Evolutionary conservation across 2,113 vertebrate genomes (phyloP), one percentile per base, ranked within the genome.

Genomic region (Empidonax traillii): DNA sequence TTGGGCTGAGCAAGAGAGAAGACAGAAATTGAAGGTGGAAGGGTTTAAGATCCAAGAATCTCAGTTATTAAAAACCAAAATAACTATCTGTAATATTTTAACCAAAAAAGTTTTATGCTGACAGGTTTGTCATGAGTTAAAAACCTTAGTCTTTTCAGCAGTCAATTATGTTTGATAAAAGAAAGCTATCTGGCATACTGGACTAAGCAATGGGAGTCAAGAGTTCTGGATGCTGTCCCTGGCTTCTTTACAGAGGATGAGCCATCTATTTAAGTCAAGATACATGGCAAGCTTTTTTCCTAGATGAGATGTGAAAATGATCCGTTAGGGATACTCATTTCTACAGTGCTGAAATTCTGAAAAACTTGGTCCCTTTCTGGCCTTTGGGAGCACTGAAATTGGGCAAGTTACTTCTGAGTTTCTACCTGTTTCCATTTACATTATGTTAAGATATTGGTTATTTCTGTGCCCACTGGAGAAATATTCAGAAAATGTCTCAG

Each of bases 91-190:
- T n/a, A 78, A 37, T 78, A 75, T 91, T 97, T 86, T 95, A 97
- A 97, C 89, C 10, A 95, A 92, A 93, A 93, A 96, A 85, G 76
- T 63, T 68, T 85, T 94, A 89, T 93, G 89, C 93, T 95, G 96
- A 91, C 21, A 94, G 83, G 73, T 88, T 80, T 96, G 73, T 80
- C 62, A 80, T 89, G 72, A 96, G 76, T 95, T 97, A 88, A 96
- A 97, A 97, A 95, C 12, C 28, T 63, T 79, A 96, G 62, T 94
- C 80, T 95, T 97, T 98, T 95, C 95, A 97, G 88, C 85, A 96
- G 93, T 97, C 93, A 72, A 76, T 97, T 97, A 88, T 91, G 78
- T 84, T 93, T 93, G 88, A 93, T 95, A 95, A 66, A 90, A 74
- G 85, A 86, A 93, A 88, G 35, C 39, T 84, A 20, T 92, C 90